phyloP scores from a whole-genome alignment of 2,888 invertebrate species.

The Epistrophe grossulariae region DNA sequence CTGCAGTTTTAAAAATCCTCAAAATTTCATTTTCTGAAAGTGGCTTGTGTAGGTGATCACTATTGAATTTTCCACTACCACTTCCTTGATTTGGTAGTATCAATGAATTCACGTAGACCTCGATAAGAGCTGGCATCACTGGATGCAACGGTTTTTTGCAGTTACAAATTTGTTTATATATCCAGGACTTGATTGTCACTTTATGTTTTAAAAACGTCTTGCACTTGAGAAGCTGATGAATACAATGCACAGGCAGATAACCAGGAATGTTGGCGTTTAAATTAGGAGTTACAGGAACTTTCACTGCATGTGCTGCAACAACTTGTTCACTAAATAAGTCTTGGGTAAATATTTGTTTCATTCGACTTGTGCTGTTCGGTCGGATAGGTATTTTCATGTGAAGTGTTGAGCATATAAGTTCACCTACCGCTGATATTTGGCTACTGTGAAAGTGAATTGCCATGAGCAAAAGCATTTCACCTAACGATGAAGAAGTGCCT shows the following conservation, averaged over 20 bases:
- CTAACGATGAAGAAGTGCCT: slow-evolving; percentile 94
- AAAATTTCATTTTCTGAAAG: slow-evolving; percentile 95
- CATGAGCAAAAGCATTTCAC: slow-evolving; percentile 97
- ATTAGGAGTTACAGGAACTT: slow-evolving; percentile 96
- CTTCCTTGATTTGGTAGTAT: slow-evolving; percentile 86
- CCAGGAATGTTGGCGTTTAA: slow-evolving; percentile 95
- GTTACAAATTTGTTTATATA: slow-evolving; percentile 95
- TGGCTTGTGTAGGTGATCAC: slow-evolving; percentile 95
- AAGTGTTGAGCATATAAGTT: slow-evolving; percentile 95
- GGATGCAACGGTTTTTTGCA: slow-evolving; percentile 96
- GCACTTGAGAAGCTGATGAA: slow-evolving; percentile 96
- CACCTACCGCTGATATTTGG: slow-evolving; percentile 96
- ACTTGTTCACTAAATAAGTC: slow-evolving; percentile 99
- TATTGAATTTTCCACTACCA: slow-evolving; percentile 81
- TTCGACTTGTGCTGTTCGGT: slow-evolving; percentile 93
- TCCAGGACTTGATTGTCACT: slow-evolving; percentile 98
- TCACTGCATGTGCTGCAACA: slow-evolving; percentile 97
- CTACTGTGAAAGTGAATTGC: slow-evolving; percentile 99
- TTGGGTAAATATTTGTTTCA: slow-evolving; percentile 97
- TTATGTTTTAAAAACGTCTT: slow-evolving; percentile 97
- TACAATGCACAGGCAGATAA: slow-evolving; percentile 97
- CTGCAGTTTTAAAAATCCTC: slow-evolving; percentile 91
- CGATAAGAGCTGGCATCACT: slow-evolving; percentile 95
- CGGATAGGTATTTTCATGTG: slow-evolving; percentile 96
- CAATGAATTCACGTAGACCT: slow-evolving; percentile 97